Evolutionary conservation across 2,888 invertebrate species (phyloP), one percentile per base, ranked within the genome.

Genomic region (Hololepta plana): DNA sequence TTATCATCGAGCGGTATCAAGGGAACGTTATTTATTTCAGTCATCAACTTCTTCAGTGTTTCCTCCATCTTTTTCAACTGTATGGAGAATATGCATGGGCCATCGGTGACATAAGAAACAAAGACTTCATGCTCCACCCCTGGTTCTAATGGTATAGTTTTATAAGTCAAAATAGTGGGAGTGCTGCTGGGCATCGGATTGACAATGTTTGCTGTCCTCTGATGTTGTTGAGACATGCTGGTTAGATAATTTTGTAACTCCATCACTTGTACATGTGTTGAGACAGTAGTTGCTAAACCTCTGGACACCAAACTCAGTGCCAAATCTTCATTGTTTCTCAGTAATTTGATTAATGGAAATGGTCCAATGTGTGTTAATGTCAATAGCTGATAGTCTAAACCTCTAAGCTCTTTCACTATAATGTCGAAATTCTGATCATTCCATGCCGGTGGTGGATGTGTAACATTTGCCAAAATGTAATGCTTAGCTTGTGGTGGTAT

Each of bases 61-160:
- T 61, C 58, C 34, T 64, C 65, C 37, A 65, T 64, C 23, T 61
- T 58, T 39, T 65, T 62, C 13, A 81, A 48, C 41, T 82, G 81
- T 4, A 81, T 67, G 14, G 75, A 75, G 55, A 84, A 84, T 28
- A 72, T 56, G 34, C 70, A 67, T 4, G 81, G 81, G 0, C 82
- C 82, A 43, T 84, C 80, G 40, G 79, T 76, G 10, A 81, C 72
- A 48, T 64, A 74, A 11, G 80, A 79, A 2, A 82, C 67, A 44
- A 64, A 70, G 0, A 79, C 75, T 38, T 68, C 62, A 40, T 80
- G 72, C 34, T 62, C 61, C 1, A 64, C 61, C 26, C 62, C 62
- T 2, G 64, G 51, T 12, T 60, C 59, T 15, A 71, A 38, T 9
- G 62, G 50, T 33, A 56, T 47, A 22, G 62, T 62, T 40, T 67